A percentile compares a stretch with the other conserved stretches of the same genome.
Evolutionary conservation across 2,797 vertebrate genomes (phyloP).

Genomic region (Urosaurus nigricauda): DNA sequence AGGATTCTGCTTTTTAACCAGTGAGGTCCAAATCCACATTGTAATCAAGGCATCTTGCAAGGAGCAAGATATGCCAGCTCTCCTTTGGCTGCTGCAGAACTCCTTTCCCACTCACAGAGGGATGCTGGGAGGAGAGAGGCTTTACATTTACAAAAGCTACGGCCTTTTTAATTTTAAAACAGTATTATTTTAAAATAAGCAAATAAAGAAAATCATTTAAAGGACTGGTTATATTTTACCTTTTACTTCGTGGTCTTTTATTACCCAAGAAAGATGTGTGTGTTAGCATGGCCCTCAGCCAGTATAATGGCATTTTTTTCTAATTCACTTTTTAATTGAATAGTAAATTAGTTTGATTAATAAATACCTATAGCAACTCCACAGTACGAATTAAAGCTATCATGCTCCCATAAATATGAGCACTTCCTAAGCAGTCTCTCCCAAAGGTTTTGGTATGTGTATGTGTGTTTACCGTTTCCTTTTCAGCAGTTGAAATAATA

Average conservation of each 20-base stretch:
- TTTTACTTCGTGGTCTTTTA: conserved; percentile 40
- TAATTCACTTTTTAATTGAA: conserved; percentile 68
- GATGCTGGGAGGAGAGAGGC: background rate
- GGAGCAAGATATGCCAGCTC: background rate
- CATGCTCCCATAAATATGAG: conserved; percentile 32
- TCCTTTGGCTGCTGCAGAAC: background rate
- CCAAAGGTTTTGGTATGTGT: conserved; percentile 4
- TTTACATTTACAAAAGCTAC: conserved; percentile 10
- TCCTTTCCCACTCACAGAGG: background rate
- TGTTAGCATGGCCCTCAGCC: conserved; percentile 26
- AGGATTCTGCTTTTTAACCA: no score
- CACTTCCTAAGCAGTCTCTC: conserved; percentile 32
- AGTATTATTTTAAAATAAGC: conserved; percentile 55
- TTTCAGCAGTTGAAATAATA: conserved; percentile 4
- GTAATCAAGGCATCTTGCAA: background rate
- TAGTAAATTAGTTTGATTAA: conserved; percentile 68
- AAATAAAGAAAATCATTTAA: conserved; percentile 43
- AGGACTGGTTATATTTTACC: conserved; percentile 6
- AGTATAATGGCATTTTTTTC: conserved; percentile 55
- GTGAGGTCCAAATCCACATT: background rate
- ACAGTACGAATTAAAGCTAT: conserved; percentile 49
- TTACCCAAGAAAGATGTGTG: background rate
- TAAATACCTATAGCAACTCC: conserved; percentile 46
- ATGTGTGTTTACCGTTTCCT: conserved; percentile 10
- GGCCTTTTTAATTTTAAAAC: background rate